These are phyloP conservation scores for Chromobotia macracanthus DNA, from an alignment of 2,797 vertebrate genomes.

Conservation along the genomic window DNA sequence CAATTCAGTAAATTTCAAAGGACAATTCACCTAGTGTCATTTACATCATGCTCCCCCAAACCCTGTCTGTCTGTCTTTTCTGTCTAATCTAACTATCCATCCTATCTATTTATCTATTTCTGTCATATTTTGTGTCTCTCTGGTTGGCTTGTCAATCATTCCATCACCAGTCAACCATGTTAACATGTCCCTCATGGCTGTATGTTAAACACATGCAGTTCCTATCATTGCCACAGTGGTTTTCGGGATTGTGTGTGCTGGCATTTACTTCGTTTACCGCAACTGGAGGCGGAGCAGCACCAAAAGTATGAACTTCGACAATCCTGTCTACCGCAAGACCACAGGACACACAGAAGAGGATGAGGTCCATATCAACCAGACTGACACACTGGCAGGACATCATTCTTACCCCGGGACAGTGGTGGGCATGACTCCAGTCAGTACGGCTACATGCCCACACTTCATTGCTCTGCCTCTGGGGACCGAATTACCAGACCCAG, in stretches of 20 bases:
- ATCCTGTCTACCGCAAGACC: constrained; percentile 97
- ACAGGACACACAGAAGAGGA: constrained; percentile 89
- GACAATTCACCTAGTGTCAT: too few species aligned
- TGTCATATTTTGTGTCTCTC: not conserved
- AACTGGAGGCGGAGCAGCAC: constrained; percentile 96
- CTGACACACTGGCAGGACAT: constrained; percentile 81
- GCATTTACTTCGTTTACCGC: constrained; percentile 93
- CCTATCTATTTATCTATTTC: constrained; percentile 4
- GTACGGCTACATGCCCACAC: constrained; percentile 76
- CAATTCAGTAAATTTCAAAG: not conserved
- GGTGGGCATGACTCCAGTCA: constrained; percentile 79
- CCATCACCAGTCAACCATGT: constrained; percentile 36
- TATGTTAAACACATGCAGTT: constrained; percentile 82
- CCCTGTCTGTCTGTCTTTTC: not conserved
- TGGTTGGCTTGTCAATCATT: constrained; percentile 33
- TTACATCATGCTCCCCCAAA: not conserved
- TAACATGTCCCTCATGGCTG: constrained; percentile 67
- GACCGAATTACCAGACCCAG: constrained; percentile 75
- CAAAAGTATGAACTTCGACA: constrained; percentile 99
- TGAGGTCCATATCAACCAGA: constrained; percentile 94
- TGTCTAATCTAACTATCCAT: not conserved
- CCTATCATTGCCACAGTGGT: constrained; percentile 86
- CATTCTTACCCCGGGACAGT: constrained; percentile 65
- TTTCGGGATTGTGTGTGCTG: constrained; percentile 86
- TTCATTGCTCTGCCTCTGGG: constrained; percentile 80